Conservation (phyloP, 2,113 vertebrate genomes). For the Halcyon malimbica region DNA sequence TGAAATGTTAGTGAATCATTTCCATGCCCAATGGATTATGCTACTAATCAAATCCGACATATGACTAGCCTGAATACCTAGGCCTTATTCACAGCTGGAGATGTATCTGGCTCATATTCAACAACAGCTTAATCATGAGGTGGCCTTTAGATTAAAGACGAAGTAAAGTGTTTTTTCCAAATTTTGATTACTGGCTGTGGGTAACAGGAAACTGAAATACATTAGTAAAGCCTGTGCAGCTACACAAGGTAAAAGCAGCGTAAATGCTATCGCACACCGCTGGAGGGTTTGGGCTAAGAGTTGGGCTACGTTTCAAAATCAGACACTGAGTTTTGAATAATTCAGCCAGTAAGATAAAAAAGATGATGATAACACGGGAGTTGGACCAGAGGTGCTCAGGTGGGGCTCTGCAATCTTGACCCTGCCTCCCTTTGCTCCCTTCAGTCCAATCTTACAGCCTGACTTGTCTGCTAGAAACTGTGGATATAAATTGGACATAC, state of each 20-base stretch:
- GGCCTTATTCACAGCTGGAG: neutral
- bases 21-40: constrained; percentile 8
- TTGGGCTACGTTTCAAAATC: neutral
- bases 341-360: neutral
- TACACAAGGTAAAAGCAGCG: accelerated
- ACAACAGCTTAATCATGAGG: neutral
- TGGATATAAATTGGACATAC: accelerated
- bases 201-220: neutral
- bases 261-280: neutral
- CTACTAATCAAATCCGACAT: neutral
- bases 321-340: neutral
- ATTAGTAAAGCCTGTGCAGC: neutral
- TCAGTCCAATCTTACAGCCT: neutral
- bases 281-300: neutral
- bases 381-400: neutral
- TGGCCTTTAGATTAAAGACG: neutral
- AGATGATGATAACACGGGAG: neutral
- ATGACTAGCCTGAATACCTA: neutral
- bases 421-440: neutral
- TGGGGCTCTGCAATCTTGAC: neutral
- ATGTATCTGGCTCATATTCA: neutral
- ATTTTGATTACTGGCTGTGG: neutral
- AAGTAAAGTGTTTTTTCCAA: neutral
- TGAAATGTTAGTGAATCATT: constrained; percentile 10
- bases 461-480: neutral